phyloP scores from a whole-genome alignment of 2,888 invertebrate species.

The Hypercompe scribonia region DNA sequence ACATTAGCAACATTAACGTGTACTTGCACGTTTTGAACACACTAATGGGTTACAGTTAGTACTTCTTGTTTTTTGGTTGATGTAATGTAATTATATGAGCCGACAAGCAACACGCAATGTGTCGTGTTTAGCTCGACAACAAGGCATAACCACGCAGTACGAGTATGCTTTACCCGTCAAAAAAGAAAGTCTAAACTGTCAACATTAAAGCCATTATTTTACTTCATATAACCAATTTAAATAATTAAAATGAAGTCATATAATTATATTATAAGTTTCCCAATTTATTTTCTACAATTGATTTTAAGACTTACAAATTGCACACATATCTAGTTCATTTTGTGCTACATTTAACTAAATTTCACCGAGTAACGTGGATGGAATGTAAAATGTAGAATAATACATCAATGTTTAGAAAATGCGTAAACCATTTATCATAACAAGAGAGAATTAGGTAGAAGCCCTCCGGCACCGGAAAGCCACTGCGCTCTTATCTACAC shows the following conservation, averaged over 20 bases:
- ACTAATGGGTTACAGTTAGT: slow-evolving; percentile 68
- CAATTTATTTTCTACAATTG: background rate
- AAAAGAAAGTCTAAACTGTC: slow-evolving; percentile 20
- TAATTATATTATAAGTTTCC: background rate
- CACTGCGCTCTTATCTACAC: slow-evolving; percentile 62
- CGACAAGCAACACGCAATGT: slow-evolving; percentile 64
- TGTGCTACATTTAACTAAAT: slow-evolving; percentile 30
- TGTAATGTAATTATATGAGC: slow-evolving; percentile 67
- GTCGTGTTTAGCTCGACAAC: slow-evolving; percentile 51
- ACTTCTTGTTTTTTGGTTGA: slow-evolving; percentile 66
- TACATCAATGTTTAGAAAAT: slow-evolving; percentile 54
- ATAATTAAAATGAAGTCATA: background rate
- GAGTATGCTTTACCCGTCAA: background rate
- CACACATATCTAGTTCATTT: background rate
- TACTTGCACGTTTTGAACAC: slow-evolving; percentile 60
- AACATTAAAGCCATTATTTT: slow-evolving; percentile 3
- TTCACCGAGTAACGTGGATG: slow-evolving; percentile 39
- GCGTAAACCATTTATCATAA: slow-evolving; percentile 60
- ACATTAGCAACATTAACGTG: slow-evolving; percentile 58
- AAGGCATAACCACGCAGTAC: slow-evolving; percentile 13
- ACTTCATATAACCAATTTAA: background rate
- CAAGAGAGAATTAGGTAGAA: slow-evolving; percentile 55
- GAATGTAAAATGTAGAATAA: slow-evolving; percentile 52
- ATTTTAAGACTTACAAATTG: background rate
- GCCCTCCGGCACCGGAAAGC: slow-evolving; percentile 53